Evolutionary conservation across 2,113 vertebrate genomes (phyloP), one percentile per base, ranked within the genome.

Genomic region (Hemiscyllium ocellatum): DNA sequence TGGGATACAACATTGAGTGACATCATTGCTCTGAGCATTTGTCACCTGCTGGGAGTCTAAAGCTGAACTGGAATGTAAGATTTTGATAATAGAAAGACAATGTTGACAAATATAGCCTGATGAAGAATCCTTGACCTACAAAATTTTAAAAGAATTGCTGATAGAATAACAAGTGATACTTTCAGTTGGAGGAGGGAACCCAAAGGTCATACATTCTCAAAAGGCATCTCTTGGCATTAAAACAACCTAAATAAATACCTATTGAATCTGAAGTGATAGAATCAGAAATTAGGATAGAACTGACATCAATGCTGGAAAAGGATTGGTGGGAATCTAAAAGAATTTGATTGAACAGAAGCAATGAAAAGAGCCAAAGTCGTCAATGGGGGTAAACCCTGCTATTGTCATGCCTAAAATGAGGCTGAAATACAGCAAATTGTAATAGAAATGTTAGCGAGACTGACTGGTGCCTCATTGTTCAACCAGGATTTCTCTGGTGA

Each of bases 181-280:
- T 95, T 72, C 66, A 72, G 20, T 76, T 95, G 69, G 68, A 72
- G 42, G 94, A 95, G 94, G 68, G 76, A 95, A 76, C 68, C 69
- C 94, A 95, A 95, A 95, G 94, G 94, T 95, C 94, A 95, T 72
- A 95, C 42, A 72, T 70, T 70, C 94, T 95, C 68, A 95, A 47
- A 76, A 95, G 70, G 42, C 29, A 69, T 69, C 72, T 52, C 42
- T 22, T 72, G 94, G 94, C 69, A 50, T 95, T 95, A 76, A 95
- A 72, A 72, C 94, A 47, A 72, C 94, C 72, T 72, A 26, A 72
- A 95, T 76, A 95, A 95, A 72, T 37, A 70, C 47, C 42, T 50
- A 29, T 12, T 72, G 94, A 95, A 72, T 42, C 72, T 76, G 94
- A 10, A 76, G 42, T 69, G 52, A 17, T 26, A 76, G 68, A 70